Evolutionary conservation across 2,113 vertebrate species (phyloP).

Genomic region (Platycercus adscitus): DNA sequence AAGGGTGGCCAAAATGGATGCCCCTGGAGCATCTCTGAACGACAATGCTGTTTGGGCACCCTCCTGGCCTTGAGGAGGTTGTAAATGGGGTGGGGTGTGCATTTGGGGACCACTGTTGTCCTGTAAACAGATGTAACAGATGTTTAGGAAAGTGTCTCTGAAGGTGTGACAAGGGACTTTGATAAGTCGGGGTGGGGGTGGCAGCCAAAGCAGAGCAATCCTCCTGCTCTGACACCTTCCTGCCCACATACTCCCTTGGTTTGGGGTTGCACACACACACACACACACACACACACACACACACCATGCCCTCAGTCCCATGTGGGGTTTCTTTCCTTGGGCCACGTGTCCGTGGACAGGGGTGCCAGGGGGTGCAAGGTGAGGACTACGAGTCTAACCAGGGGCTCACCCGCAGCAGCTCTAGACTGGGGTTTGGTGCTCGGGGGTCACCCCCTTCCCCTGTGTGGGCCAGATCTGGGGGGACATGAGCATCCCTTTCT

Average conservation of each 20-base stretch:
- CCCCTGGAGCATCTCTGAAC: neutral
- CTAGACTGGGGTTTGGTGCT: neutral
- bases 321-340: neutral
- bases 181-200: neutral
- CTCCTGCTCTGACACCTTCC: neutral
- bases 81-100: neutral
- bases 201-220: neutral
- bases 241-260: neutral
- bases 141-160: neutral
- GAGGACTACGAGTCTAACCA: neutral
- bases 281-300: too few species aligned
- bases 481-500: too few species aligned
- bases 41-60: neutral
- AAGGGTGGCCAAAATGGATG: fast-evolving
- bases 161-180: neutral
- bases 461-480: neutral
- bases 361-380: too few species aligned
- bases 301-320: neutral
- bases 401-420: too few species aligned
- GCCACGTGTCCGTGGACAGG: too few species aligned
- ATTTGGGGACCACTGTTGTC: neutral
- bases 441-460: neutral
- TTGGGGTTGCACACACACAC: too few species aligned
- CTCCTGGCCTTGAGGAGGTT: neutral
- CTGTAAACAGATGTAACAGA: neutral